Evolutionary conservation across 2,888 invertebrate genomes (phyloP).

Genomic region (Caenorhabditis sp.): DNA sequence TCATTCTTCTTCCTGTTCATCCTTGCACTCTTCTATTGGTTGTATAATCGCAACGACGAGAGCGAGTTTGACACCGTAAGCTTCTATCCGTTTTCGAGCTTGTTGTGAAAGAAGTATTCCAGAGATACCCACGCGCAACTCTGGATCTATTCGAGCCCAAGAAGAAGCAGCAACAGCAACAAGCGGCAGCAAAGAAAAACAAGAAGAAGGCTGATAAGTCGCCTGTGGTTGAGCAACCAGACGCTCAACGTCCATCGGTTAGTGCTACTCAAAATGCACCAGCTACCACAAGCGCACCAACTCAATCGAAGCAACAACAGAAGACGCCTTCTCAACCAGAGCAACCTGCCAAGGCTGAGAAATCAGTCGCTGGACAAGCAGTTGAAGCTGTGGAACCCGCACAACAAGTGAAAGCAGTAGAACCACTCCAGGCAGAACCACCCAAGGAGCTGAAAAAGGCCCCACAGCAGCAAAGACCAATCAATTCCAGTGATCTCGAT

Average conservation of each 20-base stretch:
- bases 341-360: not conserved
- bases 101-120: too few species aligned
- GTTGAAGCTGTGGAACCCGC: not conserved
- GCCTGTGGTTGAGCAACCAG: not conserved
- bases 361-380: not conserved
- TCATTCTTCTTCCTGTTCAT: not conserved
- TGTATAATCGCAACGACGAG: constrained; percentile 11
- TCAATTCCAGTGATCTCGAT: constrained; percentile 49
- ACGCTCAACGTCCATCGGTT: not conserved
- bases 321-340: not conserved
- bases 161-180: not conserved
- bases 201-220: not conserved
- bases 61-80: constrained; percentile 48
- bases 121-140: too few species aligned
- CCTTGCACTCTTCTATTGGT: constrained; percentile 5
- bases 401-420: not conserved
- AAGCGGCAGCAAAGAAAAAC: not conserved
- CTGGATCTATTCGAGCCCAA: too few species aligned
- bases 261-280: too few species aligned
- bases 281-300: not conserved
- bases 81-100: too few species aligned
- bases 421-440: constrained; percentile 4
- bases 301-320: not conserved
- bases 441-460: not conserved
- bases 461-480: constrained; percentile 9